A percentile compares a stretch with the other conserved stretches of the same genome.
Evolutionary conservation across 2,888 invertebrate genomes (phyloP).

Genomic region (Aquatica leii): DNA sequence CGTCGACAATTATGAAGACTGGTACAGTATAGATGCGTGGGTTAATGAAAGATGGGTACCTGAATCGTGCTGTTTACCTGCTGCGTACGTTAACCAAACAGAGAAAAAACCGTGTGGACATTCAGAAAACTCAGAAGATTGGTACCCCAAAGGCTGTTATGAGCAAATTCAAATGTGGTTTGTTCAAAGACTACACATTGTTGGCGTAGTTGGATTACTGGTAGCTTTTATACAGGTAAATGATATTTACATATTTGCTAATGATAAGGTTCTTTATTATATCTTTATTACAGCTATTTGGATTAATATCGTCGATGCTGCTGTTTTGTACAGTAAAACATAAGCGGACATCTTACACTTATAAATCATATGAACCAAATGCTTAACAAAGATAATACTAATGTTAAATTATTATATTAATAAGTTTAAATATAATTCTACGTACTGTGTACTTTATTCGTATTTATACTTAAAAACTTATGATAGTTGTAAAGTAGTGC

Average conservation of each 20-base stretch:
- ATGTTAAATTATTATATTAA: slow-evolving; percentile 6
- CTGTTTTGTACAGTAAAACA: slow-evolving; percentile 77
- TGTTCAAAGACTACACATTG: slow-evolving; percentile 77
- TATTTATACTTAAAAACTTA: background rate
- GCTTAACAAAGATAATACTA: slow-evolving; percentile 15
- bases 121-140: slow-evolving; percentile 60
- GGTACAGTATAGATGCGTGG: slow-evolving; percentile 83
- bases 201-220: slow-evolving; percentile 79
- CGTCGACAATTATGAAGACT: slow-evolving; percentile 80
- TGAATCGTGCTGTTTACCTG: slow-evolving; percentile 76
- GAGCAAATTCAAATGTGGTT: slow-evolving; percentile 80
- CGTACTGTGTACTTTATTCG: background rate
- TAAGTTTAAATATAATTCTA: background rate
- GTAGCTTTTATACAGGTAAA: slow-evolving; percentile 79
- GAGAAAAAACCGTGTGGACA: slow-evolving; percentile 58
- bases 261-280: background rate
- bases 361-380: slow-evolving; percentile 68
- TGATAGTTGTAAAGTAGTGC: background rate
- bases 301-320: slow-evolving; percentile 78
- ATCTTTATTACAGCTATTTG: slow-evolving; percentile 68
- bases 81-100: slow-evolving; percentile 52
- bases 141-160: slow-evolving; percentile 78
- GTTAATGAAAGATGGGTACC: slow-evolving; percentile 77
- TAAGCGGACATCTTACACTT: slow-evolving; percentile 72
- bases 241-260: slow-evolving; percentile 8